A percentile compares a stretch with the other conserved stretches of the same genome.
phyloP scores from a whole-genome alignment of 2,888 invertebrate genomes.

The Omphaloscelis lunosa region DNA sequence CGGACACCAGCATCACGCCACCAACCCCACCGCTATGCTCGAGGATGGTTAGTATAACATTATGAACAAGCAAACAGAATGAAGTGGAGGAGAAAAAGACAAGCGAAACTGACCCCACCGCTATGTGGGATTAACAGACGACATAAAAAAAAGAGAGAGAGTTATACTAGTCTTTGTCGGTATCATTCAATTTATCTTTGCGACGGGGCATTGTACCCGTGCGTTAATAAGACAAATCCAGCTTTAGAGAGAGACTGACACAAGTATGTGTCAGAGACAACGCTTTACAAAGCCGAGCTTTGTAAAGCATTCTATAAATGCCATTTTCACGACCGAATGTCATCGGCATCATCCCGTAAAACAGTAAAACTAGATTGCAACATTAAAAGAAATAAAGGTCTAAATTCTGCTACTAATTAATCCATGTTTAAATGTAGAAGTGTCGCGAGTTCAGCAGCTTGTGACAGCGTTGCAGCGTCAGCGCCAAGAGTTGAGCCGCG shows the following conservation, averaged over 20 bases:
- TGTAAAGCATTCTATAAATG: no score
- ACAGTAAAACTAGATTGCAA: no score
- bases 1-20: conserved; percentile 71
- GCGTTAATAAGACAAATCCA: no score
- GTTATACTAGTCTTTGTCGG: no score
- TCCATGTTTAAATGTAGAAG: conserved; percentile 88
- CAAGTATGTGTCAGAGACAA: no score
- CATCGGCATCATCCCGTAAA: no score
- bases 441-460: conserved; percentile 95
- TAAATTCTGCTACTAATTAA: neutral
- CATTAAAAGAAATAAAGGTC: neutral
- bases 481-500: conserved; percentile 95
- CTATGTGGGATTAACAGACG: neutral
- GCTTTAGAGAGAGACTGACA: no score
- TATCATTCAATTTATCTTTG: no score
- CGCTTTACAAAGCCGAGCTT: no score
- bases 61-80: neutral
- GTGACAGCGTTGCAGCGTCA: conserved; percentile 96
- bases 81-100: neutral
- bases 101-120: neutral
- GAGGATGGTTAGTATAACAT: conserved; percentile 89
- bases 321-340: no score
- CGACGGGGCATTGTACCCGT: no score
- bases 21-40: conserved; percentile 91
- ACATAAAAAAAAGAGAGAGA: neutral